Percentiles rank a stretch among this genome's conserved stretches.
Evolutionary conservation across 2,888 invertebrate genomes (phyloP).

Genomic region (Hemaris fuciformis): DNA sequence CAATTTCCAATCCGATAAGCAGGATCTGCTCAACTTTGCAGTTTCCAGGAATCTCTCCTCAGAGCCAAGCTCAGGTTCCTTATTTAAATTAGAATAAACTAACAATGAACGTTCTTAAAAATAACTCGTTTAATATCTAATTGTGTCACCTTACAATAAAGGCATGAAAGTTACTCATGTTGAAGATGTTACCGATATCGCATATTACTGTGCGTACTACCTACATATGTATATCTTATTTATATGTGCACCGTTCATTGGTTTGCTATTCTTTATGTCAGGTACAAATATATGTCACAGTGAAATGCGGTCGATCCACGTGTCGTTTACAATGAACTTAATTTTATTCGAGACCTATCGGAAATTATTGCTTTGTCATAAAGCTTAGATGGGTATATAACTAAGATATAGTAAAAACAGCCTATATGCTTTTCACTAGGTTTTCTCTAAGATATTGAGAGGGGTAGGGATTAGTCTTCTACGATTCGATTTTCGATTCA

Average conservation of each 20-base stretch:
- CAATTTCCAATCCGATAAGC: no score
- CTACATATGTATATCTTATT: background rate
- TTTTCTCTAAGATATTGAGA: no score
- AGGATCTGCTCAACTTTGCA: no score
- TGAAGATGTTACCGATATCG: background rate
- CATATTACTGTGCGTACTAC: background rate
- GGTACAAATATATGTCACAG: conserved; percentile 1
- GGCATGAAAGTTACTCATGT: background rate
- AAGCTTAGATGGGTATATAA: background rate
- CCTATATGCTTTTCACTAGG: no score
- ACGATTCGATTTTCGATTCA: no score
- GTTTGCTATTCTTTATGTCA: background rate
- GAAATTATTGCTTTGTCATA: background rate
- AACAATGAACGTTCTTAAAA: background rate
- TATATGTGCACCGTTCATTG: background rate
- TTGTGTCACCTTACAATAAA: no score
- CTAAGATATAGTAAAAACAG: background rate
- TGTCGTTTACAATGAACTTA: background rate
- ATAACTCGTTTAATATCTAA: no score
- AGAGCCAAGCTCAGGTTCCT: no score
- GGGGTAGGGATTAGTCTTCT: no score
- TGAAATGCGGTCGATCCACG: background rate
- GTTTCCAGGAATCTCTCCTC: no score
- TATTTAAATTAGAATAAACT: no score
- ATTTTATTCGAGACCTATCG: background rate